phyloP scores from a whole-genome alignment of 92 coral and sea anemone genomes.

The Heliopora coerulea region DNA sequence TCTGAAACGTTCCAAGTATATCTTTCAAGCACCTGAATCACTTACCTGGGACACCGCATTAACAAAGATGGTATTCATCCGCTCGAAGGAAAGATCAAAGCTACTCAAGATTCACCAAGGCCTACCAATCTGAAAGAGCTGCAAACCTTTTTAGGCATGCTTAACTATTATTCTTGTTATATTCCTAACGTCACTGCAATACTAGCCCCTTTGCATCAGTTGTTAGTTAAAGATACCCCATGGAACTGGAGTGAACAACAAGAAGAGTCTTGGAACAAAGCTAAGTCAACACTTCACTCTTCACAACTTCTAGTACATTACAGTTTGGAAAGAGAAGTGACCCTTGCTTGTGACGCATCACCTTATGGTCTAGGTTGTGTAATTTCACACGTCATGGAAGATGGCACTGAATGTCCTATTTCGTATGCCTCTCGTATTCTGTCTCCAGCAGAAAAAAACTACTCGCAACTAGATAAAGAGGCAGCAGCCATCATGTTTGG shows the following conservation, averaged over 20 bases:
- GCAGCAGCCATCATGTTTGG: constrained; percentile 41
- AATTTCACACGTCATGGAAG: constrained; percentile 47
- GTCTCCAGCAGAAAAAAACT: constrained; percentile 38
- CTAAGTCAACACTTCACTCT: too few species aligned
- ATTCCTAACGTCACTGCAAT: background rate
- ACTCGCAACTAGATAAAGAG: constrained; percentile 51
- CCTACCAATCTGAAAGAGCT: too few species aligned
- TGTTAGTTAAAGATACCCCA: too few species aligned
- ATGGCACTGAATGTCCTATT: too few species aligned
- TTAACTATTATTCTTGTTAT: background rate
- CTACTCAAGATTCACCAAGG: too few species aligned
- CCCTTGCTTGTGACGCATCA: constrained; percentile 50
- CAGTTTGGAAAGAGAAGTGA: constrained; percentile 20
- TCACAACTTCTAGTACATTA: constrained; percentile 42
- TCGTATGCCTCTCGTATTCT: too few species aligned
- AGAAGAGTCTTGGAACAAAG: too few species aligned
- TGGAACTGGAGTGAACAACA: too few species aligned
- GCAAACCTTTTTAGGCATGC: constrained; percentile 54
- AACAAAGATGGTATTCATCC: constrained; percentile 48
- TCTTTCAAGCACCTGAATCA: constrained; percentile 54
- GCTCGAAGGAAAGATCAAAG: too few species aligned
- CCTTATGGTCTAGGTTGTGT: constrained; percentile 50
- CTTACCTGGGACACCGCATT: constrained; percentile 54
- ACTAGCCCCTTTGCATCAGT: constrained; percentile 7
- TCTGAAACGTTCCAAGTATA: constrained; percentile 42